Evolutionary conservation across 1,140 invertebrate species (phyloP).

Genomic region (Hirudo medicinalis): DNA sequence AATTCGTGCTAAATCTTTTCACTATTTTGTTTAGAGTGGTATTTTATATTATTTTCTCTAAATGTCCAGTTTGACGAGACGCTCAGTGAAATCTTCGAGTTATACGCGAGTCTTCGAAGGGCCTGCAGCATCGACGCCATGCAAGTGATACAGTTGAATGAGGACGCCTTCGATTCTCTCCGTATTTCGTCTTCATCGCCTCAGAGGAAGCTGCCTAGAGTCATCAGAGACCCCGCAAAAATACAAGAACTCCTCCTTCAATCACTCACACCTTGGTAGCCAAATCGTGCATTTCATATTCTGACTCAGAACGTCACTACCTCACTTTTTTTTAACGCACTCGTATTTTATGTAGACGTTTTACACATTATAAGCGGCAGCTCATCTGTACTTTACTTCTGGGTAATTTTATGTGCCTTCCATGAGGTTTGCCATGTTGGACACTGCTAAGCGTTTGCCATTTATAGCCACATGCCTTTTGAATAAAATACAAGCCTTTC

Average conservation of each 20-base stretch:
- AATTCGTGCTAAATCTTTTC: not conserved
- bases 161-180: slow-evolving; percentile 11
- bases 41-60: not conserved
- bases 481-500: too few species aligned
- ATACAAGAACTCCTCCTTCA: not conserved
- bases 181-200: not conserved
- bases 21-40: not conserved
- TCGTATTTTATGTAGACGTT: too few species aligned
- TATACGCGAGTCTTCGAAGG: slow-evolving; percentile 17
- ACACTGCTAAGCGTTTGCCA: too few species aligned
- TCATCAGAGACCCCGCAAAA: not conserved
- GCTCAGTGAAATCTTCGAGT: slow-evolving; percentile 11
- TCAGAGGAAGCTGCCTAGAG: slow-evolving; percentile 8
- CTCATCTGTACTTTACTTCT: too few species aligned
- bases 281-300: too few species aligned
- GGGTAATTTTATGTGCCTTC: too few species aligned
- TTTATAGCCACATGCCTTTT: too few species aligned
- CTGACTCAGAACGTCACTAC: too few species aligned
- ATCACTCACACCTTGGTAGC: too few species aligned
- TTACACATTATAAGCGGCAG: too few species aligned
- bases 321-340: too few species aligned
- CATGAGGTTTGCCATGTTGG: too few species aligned
- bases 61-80: slow-evolving; percentile 16
- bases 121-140: slow-evolving; percentile 18
- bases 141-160: slow-evolving; percentile 17